Evolutionary conservation across 1,140 invertebrate genomes (phyloP), one percentile per base, ranked within the genome.

Genomic region (Neelides sp.): DNA sequence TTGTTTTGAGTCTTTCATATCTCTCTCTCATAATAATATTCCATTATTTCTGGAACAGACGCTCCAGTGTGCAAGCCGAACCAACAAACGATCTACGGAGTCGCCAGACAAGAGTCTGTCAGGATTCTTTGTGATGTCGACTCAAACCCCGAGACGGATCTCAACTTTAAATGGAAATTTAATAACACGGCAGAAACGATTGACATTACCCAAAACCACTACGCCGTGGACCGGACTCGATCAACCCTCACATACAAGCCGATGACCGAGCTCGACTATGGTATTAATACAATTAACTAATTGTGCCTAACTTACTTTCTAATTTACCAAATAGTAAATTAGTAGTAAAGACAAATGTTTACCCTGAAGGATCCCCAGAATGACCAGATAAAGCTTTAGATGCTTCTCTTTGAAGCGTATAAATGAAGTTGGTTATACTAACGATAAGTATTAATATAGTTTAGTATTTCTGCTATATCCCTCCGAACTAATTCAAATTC

Each of bases 81-180:
- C 10, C 82, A 83, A 62, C 70, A 73, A 22, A 76, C 73, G 51
- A 71, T 78, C 15, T 84, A 80, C 61, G 80, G 84, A 13, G 80
- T 85, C 1, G 85, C 82, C 0, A 72, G 82, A 37, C 80, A 83
- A 36, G 86, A 90, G 65, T 74, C 75, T 4, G 76, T 79, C 10
- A 76, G 74, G 55, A 82, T 90, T 46, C 71, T 76, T 2, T 91
- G 85, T 66, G 82, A 88, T 62, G 70, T 91, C 34, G 82, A 86
- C 54, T 82, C 83, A n/a, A 88, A 87, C 69, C 85, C 86, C 3
- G 68, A 75, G 55, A 53, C 59, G 10, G 77, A 79, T 50, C 70
- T 83, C 7, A 71, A 67, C 50, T 60, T 57, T 41, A 73, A 71
- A 34, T 85, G 82, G 82, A 81, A 78, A 66, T 83, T 85, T 68